Evolutionary conservation across 2,113 vertebrate genomes (phyloP).

Genomic region (Coptodon rendalli): DNA sequence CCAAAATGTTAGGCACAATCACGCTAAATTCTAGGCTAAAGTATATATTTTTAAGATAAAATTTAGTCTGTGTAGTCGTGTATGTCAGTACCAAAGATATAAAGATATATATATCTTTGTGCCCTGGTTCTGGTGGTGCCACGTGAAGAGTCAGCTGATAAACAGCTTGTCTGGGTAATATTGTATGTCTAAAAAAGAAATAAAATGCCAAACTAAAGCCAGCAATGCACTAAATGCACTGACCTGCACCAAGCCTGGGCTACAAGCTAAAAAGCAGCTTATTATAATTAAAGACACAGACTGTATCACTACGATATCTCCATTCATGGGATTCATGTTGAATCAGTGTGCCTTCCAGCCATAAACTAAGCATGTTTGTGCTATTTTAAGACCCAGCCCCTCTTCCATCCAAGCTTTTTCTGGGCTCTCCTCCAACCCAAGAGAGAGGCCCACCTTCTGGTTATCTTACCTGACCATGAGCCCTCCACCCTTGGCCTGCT

Average conservation of each 20-base stretch:
- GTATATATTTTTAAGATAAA: neutral
- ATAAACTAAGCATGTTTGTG: constrained; percentile 2
- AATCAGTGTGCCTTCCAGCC: neutral
- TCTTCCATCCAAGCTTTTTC: constrained; percentile 11
- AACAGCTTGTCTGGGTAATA: neutral
- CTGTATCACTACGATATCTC: neutral
- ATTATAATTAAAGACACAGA: neutral
- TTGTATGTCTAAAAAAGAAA: neutral
- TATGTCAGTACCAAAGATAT: neutral
- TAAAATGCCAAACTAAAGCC: neutral
- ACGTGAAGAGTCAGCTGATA: neutral
- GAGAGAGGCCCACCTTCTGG: constrained; percentile 30
- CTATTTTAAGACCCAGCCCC: constrained; percentile 56
- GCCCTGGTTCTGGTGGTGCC: fast-evolving
- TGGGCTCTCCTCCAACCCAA: constrained; percentile 39
- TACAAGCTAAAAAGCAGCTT: neutral
- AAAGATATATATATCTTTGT: neutral
- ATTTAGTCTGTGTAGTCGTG: neutral
- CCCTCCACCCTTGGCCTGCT: constrained; percentile 59
- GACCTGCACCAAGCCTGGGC: neutral
- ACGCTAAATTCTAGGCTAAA: neutral
- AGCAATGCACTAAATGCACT: neutral
- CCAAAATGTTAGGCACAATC: neutral
- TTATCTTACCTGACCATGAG: constrained; percentile 49
- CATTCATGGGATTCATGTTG: neutral